phyloP scores from a whole-genome alignment of 2,888 invertebrate genomes.

The Orchestes rusci region DNA sequence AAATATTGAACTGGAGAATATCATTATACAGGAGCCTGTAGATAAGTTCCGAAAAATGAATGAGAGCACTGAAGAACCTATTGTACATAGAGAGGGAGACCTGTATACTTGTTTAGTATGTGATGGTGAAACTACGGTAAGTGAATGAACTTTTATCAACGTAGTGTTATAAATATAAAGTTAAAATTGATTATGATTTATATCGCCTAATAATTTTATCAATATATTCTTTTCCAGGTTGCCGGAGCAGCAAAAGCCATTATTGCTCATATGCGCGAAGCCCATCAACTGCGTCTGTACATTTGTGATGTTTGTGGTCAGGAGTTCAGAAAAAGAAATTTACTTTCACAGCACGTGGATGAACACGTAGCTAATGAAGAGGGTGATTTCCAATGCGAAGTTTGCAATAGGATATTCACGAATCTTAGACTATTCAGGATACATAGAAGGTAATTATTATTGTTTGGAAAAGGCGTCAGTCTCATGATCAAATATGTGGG shows the following conservation, averaged over 20 bases:
- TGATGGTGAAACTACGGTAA: conserved; percentile 39
- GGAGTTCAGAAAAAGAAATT: conserved; percentile 57
- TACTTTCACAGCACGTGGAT: conserved; percentile 57
- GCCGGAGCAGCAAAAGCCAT: conserved; percentile 53
- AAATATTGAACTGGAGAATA: conserved; percentile 33
- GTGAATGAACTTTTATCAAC: conserved; percentile 3
- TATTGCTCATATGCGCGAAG: conserved; percentile 53
- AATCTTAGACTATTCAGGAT: conserved; percentile 55
- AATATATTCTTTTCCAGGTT: too few species aligned
- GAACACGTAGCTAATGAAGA: conserved; percentile 55
- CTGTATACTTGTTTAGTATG: conserved; percentile 53
- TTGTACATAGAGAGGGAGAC: conserved; percentile 27
- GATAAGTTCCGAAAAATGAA: conserved; percentile 8
- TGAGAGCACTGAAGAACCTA: conserved; percentile 22
- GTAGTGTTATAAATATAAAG: neutral
- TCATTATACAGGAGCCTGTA: conserved; percentile 12
- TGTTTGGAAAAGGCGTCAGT: too few species aligned
- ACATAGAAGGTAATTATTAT: conserved; percentile 47
- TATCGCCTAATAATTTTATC: too few species aligned
- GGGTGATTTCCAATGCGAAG: conserved; percentile 58
- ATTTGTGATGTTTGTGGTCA: conserved; percentile 64
- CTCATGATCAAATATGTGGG: too few species aligned
- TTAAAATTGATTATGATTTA: neutral
- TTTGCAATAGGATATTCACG: conserved; percentile 55
- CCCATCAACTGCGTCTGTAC: conserved; percentile 58